Evolutionary conservation across 1,140 invertebrate genomes (phyloP), one percentile per base, ranked within the genome.

Genomic region (Cheumatopsyche charites): DNA sequence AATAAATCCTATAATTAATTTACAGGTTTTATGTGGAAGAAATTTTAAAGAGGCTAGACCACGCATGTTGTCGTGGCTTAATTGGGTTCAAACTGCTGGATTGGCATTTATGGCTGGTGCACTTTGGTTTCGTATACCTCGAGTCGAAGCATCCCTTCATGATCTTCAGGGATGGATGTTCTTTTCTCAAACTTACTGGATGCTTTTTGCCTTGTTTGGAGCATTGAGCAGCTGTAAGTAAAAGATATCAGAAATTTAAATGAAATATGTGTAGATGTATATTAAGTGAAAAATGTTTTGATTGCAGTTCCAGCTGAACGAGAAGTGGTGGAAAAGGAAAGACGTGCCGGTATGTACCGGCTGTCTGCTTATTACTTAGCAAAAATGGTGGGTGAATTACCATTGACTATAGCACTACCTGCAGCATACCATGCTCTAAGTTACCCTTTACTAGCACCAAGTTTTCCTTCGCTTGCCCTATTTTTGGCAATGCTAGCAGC

Each of bases 121-220:
- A 4, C 83, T 94, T 12, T 94, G 92, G 92, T 92, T 93, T 76
- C 88, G 92, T 78, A 81, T 93, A 77, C 89, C 91, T 1, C 82
- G 92, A 26, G 89, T 85, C 6, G 93, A 95, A 80, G 87, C 90
- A 73, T 88, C 89, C 4, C 83, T 95, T 25, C 88, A 90, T 70
- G 92, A 95, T 80, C 89, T 94, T 29, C 90, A 92, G 82, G 93
- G 92, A 47, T 93, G 91, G 91, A 92, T 94, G 89, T 94, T 94
- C 79, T 94, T 94, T 82, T 92, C 91, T 19, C 91, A 91, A 23
- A 93, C 90, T 23, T 94, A 94, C 78, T 94, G 92, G 92, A 94
- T 94, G 90, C 84, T 94, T 26, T 93, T 93, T 80, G 90, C 92
- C 13, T 86, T 93, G 69, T 94, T 94, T 78, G 91, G 91, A 76